Evolutionary conservation across 2,113 vertebrate genomes (phyloP), one percentile per base, ranked within the genome.

Genomic region (Apaloderma vittatum): DNA sequence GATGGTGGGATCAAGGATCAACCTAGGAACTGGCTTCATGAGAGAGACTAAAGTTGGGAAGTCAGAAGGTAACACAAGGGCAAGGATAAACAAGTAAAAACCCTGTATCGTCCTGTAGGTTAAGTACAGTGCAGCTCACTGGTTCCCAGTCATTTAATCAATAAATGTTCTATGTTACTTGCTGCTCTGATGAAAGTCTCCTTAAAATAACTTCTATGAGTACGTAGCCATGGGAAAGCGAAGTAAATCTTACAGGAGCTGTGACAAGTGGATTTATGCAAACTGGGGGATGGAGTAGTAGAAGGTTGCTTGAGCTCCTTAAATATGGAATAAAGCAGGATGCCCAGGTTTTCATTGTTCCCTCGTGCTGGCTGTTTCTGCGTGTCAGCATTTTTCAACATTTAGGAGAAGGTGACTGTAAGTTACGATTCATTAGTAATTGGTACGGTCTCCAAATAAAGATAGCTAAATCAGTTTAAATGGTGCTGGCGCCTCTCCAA

Each of bases 381-480:
- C 52, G 58, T 34, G 30, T 91, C 76, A 77, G 87, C 52, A 0
- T 27, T 94, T 74, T 91, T 62, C 80, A 73, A 26, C 57, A 8
- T 86, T 81, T 74, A 57, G 72, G 73, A 3, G 1, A 94, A 95
- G 84, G 93, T 96, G 79, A 86, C 71, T 90, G 0, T 71, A 95
- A 96, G 79, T 95, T 95, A 79, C 8, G 0, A 95, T 92, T 89
- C 71, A 68, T 96, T 91, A 82, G 86, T 83, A 87, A 62, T 71
- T 79, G 77, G 73, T 88, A 77, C 63, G 73, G 61, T 96, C 87
- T 95, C 68, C 87, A 96, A 87, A 95, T 89, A 94, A 96, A 85
- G 26, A 78, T 70, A 92, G 81, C 73, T 94, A 96, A 75, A 95
- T 84, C 93, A 67, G 89, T 95, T 97, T 88, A 94, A 95, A 96